Base-by-base conservation (phyloP, 2,113 vertebrate species). In the Beaufortia kweichowensis region DNA sequence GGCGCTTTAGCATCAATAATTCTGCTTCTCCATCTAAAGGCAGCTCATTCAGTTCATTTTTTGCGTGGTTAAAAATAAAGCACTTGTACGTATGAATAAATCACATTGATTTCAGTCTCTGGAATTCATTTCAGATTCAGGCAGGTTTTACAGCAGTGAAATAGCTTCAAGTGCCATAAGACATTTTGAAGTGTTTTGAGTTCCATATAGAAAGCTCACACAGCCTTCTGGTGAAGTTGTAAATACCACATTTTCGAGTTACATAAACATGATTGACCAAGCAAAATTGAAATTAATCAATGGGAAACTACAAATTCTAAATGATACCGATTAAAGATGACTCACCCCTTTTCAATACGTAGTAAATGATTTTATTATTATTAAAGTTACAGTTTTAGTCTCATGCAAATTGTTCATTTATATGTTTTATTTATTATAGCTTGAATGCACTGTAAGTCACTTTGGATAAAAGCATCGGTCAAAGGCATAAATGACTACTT, bases 61-160 rank as follows among this genome's bases (percentile, higher is more conserved):
- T 8, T 53, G 48, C 19, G 1, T 53, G 15, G 26, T 26, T 26
- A 61, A 73, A 73, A 73, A 73, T 60, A 73, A 73, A 73, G 70
- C 57, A 73, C 35, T 73, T 48, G 6, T 19, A n/a, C n/a, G n/a
- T n/a, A 41, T 29, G 19, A 78, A 78, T 70, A 35, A 55, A 70
- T 65, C 68, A 33, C 62, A 46, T n/a, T n/a, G n/a, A n/a, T 24
- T n/a, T 26, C 26, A 8, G 23, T 21, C 50, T 57, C 29, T 12
- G 56, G 48, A 70, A 56, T 21, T 55, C 23, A 35, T 29, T 41
- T n/a, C 65, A 67, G 14, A 71, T 28, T 3, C 29, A 70, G 48
- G 28, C 48, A n/a, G 19, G 6, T 7, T 53, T n/a, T 2, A 46
- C 19, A 53, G 6, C 21, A 6, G 14, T 53, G 48, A n/a, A 53